phyloP scores from a whole-genome alignment of 2,113 vertebrate genomes.

The Geothlypis trichas region DNA sequence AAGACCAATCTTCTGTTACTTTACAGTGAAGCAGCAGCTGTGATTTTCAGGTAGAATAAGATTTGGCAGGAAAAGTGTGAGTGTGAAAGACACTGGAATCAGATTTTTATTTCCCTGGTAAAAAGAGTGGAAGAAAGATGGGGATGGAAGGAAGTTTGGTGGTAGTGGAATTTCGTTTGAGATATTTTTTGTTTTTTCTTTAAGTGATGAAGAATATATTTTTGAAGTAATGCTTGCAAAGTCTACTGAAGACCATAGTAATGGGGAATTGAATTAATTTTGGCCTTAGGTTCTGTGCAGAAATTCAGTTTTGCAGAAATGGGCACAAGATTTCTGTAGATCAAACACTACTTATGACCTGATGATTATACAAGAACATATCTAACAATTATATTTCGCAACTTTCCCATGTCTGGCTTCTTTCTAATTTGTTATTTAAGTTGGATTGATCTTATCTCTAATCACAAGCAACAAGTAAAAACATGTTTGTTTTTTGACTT shows the following conservation, averaged over 20 bases:
- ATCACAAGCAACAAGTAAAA: constrained; percentile 24
- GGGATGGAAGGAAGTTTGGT: background rate
- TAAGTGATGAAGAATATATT: background rate
- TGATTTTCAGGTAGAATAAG: background rate
- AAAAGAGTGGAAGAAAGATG: background rate
- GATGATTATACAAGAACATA: background rate
- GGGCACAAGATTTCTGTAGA: background rate
- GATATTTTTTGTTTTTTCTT: background rate
- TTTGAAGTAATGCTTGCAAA: background rate
- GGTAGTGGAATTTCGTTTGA: background rate
- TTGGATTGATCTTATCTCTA: background rate
- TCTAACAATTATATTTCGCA: background rate
- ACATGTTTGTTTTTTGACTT: constrained; percentile 20
- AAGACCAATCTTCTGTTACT: background rate
- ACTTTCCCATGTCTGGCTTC: background rate
- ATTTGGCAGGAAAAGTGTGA: background rate
- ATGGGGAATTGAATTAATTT: background rate
- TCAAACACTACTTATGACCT: background rate
- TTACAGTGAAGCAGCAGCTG: background rate
- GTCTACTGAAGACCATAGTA: background rate
- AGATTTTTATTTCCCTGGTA: background rate
- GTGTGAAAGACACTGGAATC: background rate
- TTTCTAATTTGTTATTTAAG: background rate
- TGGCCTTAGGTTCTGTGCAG: background rate
- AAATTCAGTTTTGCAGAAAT: background rate